Conservation (phyloP, 1,140 invertebrate genomes). For the Orussus abietinus region DNA sequence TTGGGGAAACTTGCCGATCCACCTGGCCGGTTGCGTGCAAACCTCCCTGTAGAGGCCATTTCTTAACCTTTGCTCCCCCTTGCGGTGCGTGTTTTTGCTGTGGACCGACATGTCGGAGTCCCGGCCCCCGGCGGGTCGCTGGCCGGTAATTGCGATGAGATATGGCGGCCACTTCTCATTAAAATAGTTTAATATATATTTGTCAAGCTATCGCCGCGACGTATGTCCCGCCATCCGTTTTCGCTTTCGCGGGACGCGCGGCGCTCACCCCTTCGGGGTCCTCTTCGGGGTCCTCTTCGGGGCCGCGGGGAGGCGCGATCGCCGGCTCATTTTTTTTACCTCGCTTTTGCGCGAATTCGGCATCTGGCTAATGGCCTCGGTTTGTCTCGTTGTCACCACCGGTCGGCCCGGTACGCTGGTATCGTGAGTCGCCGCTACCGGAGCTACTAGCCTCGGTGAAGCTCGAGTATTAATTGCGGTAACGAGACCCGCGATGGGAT, state of each 20-base stretch:
- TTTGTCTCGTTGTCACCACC: conserved; percentile 38
- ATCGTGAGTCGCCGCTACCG: too few relatives aligned
- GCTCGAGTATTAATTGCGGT: too few relatives aligned
- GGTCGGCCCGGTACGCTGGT: too few relatives aligned
- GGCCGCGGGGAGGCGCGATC: too few relatives aligned
- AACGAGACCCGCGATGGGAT: too few relatives aligned
- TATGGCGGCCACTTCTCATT: conserved; percentile 47
- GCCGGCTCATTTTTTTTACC: too few relatives aligned
- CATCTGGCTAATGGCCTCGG: conserved; percentile 28
- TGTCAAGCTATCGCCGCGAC: conserved; percentile 36
- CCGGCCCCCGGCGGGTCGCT: conserved; percentile 23
- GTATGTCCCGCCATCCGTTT: conserved; percentile 35
- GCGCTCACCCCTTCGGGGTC: background rate
- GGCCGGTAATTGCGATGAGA: conserved; percentile 45
- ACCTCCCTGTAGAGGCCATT: conserved; percentile 14
- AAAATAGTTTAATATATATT: conserved; percentile 50
- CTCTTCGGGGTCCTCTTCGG: too few relatives aligned
- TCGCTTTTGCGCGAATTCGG: conserved; percentile 34
- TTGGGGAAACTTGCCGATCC: too few relatives aligned
- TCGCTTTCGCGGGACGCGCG: conserved; percentile 1
- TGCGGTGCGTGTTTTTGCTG: conserved; percentile 27
- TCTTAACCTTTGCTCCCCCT: conserved; percentile 41
- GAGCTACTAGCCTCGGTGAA: too few relatives aligned
- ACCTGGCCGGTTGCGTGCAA: too few relatives aligned
- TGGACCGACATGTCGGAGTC: conserved; percentile 6